Conservation (phyloP, 2,888 invertebrate genomes). For the Acrobasis suavella region DNA sequence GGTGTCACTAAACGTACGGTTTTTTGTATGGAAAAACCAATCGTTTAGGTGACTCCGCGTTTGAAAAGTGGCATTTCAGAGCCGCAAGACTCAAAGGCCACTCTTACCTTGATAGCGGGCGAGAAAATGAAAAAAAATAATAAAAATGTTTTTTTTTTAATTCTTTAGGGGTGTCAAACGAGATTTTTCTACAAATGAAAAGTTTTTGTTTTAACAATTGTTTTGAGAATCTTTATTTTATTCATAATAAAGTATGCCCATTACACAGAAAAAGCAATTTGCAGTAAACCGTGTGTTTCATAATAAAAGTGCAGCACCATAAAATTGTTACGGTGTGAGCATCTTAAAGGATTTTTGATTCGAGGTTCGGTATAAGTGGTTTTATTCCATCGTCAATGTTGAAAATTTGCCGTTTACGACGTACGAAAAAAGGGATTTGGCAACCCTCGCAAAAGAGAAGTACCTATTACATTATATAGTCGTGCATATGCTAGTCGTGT, state of each 20-base stretch:
- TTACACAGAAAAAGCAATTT: slow-evolving; percentile 48
- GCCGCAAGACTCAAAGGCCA: too few species aligned
- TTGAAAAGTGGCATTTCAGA: too few species aligned
- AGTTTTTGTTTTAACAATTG: too few species aligned
- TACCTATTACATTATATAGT: slow-evolving; percentile 41
- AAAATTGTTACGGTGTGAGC: slow-evolving; percentile 49
- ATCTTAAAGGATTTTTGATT: slow-evolving; percentile 58
- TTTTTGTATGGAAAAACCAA: too few species aligned
- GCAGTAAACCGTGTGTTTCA: slow-evolving; percentile 47
- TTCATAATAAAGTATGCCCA: slow-evolving; percentile 36
- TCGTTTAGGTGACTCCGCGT: too few species aligned
- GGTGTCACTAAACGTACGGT: too few species aligned
- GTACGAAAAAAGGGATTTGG: slow-evolving; percentile 59
- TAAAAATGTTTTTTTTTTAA: too few species aligned
- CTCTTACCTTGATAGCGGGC: too few species aligned
- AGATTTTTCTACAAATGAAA: too few species aligned
- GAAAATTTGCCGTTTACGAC: slow-evolving; percentile 58
- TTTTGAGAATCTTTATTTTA: background rate
- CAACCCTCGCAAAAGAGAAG: slow-evolving; percentile 49
- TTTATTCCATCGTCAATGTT: slow-evolving; percentile 51
- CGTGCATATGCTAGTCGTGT: slow-evolving; percentile 50
- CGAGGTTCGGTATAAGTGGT: slow-evolving; percentile 48
- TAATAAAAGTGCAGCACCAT: slow-evolving; percentile 54
- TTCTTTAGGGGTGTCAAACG: too few species aligned
- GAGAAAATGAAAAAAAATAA: too few species aligned